These are phyloP conservation scores for Oryzias javanicus DNA, from an alignment of 2,113 vertebrate genomes.

Conservation along the genomic window DNA sequence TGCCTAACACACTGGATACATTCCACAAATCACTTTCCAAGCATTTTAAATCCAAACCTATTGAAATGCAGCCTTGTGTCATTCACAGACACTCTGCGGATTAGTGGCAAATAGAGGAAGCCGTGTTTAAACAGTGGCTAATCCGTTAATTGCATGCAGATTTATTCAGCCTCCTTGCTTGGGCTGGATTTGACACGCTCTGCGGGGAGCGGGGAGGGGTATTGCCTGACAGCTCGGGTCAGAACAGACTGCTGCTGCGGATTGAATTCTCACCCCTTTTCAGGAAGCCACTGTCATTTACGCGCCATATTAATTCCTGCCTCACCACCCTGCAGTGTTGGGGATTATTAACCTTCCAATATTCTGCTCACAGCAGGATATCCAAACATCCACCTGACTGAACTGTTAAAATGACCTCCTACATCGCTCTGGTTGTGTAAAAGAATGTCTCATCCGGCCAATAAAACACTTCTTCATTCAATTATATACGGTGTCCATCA, in stretches of 20 bases:
- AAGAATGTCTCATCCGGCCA: conserved; percentile 53
- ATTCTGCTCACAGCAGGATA: conserved; percentile 15
- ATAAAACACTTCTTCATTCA: conserved; percentile 49
- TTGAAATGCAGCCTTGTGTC: conserved; percentile 41
- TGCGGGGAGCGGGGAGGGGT: conserved; percentile 41
- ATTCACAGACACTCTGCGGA: conserved; percentile 70
- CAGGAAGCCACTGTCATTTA: conserved; percentile 66
- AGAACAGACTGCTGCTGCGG: conserved; percentile 48
- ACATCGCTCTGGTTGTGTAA: conserved; percentile 44
- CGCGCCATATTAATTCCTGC: conserved; percentile 55
- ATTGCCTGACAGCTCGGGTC: conserved; percentile 53
- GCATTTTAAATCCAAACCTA: conserved; percentile 36
- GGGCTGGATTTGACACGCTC: conserved; percentile 74
- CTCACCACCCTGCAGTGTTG: conserved; percentile 27
- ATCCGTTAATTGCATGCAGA: conserved; percentile 83
- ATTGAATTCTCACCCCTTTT: conserved; percentile 66
- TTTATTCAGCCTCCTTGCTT: conserved; percentile 74
- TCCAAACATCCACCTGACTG: conserved; percentile 32
- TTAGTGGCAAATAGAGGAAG: conserved; percentile 67
- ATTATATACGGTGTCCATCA: conserved; percentile 46
- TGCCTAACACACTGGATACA: neutral
- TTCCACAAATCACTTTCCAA: conserved; percentile 24
- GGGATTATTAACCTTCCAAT: conserved; percentile 59
- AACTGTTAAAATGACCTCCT: conserved; percentile 41
- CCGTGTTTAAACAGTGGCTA: conserved; percentile 77